Percentiles rank a stretch among this genome's conserved stretches.
Evolutionary conservation across 1,140 invertebrate genomes (phyloP).

Genomic region (Drosophila punjabiensis): DNA sequence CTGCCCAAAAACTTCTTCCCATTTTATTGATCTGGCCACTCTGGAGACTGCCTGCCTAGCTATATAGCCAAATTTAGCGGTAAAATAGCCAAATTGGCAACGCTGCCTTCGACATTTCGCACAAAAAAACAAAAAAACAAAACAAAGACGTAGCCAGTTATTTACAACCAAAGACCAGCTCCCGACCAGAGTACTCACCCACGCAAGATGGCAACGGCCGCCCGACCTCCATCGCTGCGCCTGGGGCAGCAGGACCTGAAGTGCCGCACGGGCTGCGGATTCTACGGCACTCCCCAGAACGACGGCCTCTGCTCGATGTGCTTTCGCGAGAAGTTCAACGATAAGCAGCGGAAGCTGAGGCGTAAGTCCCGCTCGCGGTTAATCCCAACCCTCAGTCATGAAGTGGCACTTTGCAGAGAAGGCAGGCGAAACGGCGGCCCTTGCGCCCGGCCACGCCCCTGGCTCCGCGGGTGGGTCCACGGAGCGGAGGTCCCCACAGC

Average conservation of each 20-base stretch:
- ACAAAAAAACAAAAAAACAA: not conserved
- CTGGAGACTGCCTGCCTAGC: too few species aligned
- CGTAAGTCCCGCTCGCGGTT: slow-evolving; percentile 51
- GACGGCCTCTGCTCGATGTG: slow-evolving; percentile 98
- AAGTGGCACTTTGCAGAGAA: slow-evolving; percentile 50
- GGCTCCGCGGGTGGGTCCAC: slow-evolving; percentile 16
- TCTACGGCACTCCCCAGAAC: slow-evolving; percentile 98
- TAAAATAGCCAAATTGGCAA: too few species aligned
- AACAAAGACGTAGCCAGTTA: slow-evolving; percentile 2
- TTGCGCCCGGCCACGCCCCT: slow-evolving; percentile 15
- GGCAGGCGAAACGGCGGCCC: slow-evolving; percentile 41
- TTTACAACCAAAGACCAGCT: not conserved
- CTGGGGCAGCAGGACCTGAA: slow-evolving; percentile 89
- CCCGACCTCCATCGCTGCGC: slow-evolving; percentile 70
- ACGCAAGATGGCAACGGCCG: slow-evolving; percentile 43
- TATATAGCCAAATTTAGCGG: too few species aligned
- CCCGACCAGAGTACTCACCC: not conserved
- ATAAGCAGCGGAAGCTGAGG: slow-evolving; percentile 87
- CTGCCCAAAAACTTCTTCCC: too few species aligned
- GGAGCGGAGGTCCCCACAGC: slow-evolving; percentile 70
- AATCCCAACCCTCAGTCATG: slow-evolving; percentile 48
- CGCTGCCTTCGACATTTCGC: not conserved
- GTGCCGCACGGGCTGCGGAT: slow-evolving; percentile 98
- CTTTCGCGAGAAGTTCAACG: slow-evolving; percentile 89
- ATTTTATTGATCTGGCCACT: too few species aligned